Evolutionary conservation across 64 coral and sea anemone species (phyloP).

Genomic region (Cladopsammia gracilis): DNA sequence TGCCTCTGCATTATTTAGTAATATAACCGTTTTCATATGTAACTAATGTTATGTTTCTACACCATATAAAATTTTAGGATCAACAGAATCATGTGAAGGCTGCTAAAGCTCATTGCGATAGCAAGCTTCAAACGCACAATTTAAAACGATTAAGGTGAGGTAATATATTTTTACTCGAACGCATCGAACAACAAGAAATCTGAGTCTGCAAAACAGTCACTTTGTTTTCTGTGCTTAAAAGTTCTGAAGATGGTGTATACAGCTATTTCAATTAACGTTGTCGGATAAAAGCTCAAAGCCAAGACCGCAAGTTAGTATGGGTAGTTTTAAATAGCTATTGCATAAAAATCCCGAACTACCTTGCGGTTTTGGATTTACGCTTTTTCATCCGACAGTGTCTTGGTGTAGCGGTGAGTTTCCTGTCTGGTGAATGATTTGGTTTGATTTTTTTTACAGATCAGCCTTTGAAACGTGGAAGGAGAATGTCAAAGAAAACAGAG

Average conservation of each 20-base stretch:
- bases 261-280: no score
- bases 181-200: no score
- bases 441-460: neutral
- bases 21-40: no score
- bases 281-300: no score
- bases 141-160: conserved; percentile 4
- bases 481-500: conserved; percentile 8
- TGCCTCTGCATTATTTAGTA: no score
- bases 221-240: no score
- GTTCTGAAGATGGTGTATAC: no score
- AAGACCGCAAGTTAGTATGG: no score
- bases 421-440: neutral
- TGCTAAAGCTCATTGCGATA: neutral
- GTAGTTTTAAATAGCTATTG: no score
- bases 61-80: neutral
- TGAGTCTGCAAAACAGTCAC: neutral
- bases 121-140: neutral
- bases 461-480: conserved; percentile 23
- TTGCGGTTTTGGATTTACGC: no score
- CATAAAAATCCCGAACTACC: no score
- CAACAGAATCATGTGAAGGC: neutral
- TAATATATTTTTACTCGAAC: neutral
- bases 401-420: neutral
- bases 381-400: neutral
- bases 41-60: neutral